Evolutionary conservation across 2,113 vertebrate genomes (phyloP), one percentile per base, ranked within the genome.

Genomic region (Salvator merianae): DNA sequence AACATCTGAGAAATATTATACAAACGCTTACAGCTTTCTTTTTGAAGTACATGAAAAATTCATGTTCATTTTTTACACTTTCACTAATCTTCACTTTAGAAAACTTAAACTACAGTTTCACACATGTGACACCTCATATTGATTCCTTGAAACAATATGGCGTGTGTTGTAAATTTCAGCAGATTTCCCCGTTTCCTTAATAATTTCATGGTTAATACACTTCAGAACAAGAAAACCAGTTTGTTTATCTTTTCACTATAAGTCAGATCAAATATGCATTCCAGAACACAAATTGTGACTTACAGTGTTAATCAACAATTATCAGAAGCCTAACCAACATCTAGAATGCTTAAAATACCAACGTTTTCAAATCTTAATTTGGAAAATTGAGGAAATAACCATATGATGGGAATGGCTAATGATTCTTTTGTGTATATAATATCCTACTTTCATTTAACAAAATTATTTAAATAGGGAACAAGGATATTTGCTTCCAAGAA

Each of bases 161-260:
- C 89, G 94, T 89, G 89, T 77, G 70, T 77, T 75, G 74, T 93
- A 91, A 89, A 77, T 74, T 89, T 86, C 86, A 88, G 66, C 84
- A 90, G 86, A 32, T 82, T 91, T 78, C 5, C 69, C 87, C 88
- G 88, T 92, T 55, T 20, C 22, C 79, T 90, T 78, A 90, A 80
- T 24, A 47, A 84, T 81, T 96, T 93, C 43, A 81, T 91, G 86
- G 43, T 84, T 87, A 87, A n/a, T 87, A 88, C 93, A 86, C 69
- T 47, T 82, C 91, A 92, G 68, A 84, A 89, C 85, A 87, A 90
- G 88, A 89, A 85, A 90, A 87, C 86, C 94, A 86, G 90, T 90
- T 81, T 91, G 88, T 83, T 34, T 86, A 83, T 10, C 72, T 43
- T 92, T 94, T 91, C 66, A 88, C 71, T 90, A 16, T 59, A 77